phyloP scores from a whole-genome alignment of 2,888 invertebrate genomes.

The Alviniconcha strummeri region DNA sequence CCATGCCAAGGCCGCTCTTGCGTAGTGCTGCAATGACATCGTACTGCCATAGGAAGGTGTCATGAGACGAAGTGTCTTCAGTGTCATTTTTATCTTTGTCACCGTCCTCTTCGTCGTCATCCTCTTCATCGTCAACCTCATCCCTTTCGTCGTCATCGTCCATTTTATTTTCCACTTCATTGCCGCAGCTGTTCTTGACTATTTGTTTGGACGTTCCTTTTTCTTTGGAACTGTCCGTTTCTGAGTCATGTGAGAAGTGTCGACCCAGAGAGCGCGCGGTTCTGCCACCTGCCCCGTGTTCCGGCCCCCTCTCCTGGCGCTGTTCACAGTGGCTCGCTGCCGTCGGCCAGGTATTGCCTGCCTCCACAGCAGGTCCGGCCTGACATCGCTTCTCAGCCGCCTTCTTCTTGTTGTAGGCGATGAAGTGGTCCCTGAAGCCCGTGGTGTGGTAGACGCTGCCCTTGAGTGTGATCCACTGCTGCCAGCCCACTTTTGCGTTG shows the following conservation, averaged over 20 bases:
- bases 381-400: not conserved
- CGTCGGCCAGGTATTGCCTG: too few species aligned
- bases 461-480: constrained; percentile 27
- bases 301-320: not conserved
- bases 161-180: not conserved
- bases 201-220: too few species aligned
- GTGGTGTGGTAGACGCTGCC: constrained; percentile 29
- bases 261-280: too few species aligned
- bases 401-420: constrained; percentile 26
- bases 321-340: not conserved
- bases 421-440: constrained; percentile 25
- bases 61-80: not conserved
- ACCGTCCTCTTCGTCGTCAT: constrained; percentile 1
- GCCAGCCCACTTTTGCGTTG: constrained; percentile 21
- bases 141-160: not conserved
- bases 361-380: too few species aligned
- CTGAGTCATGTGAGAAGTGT: too few species aligned
- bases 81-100: not conserved
- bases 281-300: too few species aligned
- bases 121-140: not conserved
- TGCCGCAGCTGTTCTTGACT: not conserved
- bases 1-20: constrained; percentile 10
- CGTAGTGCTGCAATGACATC: constrained; percentile 17
- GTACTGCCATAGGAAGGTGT: constrained; percentile 7
- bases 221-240: too few species aligned